Evolutionary conservation across 2,888 invertebrate genomes (phyloP).

Genomic region (Drosophila nigritarsus): DNA sequence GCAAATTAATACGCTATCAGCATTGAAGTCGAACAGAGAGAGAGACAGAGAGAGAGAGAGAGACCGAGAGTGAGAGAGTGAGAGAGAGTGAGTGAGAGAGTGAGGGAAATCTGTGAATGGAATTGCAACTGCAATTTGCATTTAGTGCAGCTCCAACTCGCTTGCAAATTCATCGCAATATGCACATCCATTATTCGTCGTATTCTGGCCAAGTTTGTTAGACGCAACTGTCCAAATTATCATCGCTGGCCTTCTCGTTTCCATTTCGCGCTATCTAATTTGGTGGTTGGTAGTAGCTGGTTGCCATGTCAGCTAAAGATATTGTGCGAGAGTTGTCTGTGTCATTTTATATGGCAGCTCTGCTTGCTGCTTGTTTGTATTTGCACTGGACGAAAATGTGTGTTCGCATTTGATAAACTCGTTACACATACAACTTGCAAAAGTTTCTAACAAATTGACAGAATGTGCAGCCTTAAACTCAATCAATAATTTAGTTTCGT

Average conservation of each 20-base stretch:
- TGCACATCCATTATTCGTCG: slow-evolving; percentile 26
- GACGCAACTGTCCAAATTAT: slow-evolving; percentile 29
- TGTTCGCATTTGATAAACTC: background rate
- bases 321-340: slow-evolving; percentile 38
- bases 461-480: background rate
- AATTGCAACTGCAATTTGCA: slow-evolving; percentile 48
- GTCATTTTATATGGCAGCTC: slow-evolving; percentile 31
- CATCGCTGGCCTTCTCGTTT: slow-evolving; percentile 6
- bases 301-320: slow-evolving; percentile 50
- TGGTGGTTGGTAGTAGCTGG: slow-evolving; percentile 26
- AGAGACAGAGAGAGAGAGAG: background rate
- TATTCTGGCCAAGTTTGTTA: slow-evolving; percentile 53
- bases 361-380: slow-evolving; percentile 26
- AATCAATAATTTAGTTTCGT: background rate
- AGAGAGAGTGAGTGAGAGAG: background rate
- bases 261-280: slow-evolving; percentile 19
- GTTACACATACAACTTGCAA: no score
- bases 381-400: slow-evolving; percentile 22
- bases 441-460: background rate
- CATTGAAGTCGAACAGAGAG: slow-evolving; percentile 1
- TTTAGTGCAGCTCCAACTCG: slow-evolving; percentile 27
- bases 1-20: slow-evolving; percentile 32
- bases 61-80: background rate
- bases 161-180: slow-evolving; percentile 8
- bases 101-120: slow-evolving; percentile 37